Evolutionary conservation across 2,113 vertebrate genomes (phyloP), one percentile per base, ranked within the genome.

Genomic region (Sylvietta virens): DNA sequence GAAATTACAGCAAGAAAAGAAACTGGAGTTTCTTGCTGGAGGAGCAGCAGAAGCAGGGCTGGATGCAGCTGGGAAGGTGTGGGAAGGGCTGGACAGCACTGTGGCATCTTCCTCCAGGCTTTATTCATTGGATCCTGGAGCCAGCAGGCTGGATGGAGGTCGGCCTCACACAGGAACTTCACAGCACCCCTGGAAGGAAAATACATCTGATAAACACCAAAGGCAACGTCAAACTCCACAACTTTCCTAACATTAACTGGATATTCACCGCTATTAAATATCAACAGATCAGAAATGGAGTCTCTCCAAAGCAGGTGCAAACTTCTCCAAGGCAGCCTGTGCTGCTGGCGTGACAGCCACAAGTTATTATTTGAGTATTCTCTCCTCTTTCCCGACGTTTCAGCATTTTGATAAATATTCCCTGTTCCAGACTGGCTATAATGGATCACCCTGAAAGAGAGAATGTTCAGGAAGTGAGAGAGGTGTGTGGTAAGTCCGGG

Each of bases 111-210:
- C 27, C 21, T 13, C 24, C 39, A 13, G 0, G 0, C 10, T 93
- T 91, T 90, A 73, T 95, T 88, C 77, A 50, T 73, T 82, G 74
- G 50, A 69, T 74, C n/a, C 47, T 27, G 73, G 50, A 90, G 45
- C 31, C 66, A 65, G 39, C 12, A 0, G 51, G 93, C 54, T 54
- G 88, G 88, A 24, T 73, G 66, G 24, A 71, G 93, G 40, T 85
- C 30, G 28, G 73, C 44, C n/a, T 50, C 84, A 13, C 18, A 2
- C 10, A 61, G 58, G 66, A 89, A 18, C 78, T 65, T 72, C 82
- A 33, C 61, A 79, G 70, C 78, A 50, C 24, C 81, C 40, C 89
- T 57, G 51, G 56, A 77, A 87, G 91, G 78, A 86, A 56, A 50
- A 73, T 14, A 47, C 58, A 45, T 8, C 35, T 3, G 40, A 79